Evolutionary conservation across 2,797 vertebrate genomes (phyloP).

Genomic region (Melanotaenia boesemani): DNA sequence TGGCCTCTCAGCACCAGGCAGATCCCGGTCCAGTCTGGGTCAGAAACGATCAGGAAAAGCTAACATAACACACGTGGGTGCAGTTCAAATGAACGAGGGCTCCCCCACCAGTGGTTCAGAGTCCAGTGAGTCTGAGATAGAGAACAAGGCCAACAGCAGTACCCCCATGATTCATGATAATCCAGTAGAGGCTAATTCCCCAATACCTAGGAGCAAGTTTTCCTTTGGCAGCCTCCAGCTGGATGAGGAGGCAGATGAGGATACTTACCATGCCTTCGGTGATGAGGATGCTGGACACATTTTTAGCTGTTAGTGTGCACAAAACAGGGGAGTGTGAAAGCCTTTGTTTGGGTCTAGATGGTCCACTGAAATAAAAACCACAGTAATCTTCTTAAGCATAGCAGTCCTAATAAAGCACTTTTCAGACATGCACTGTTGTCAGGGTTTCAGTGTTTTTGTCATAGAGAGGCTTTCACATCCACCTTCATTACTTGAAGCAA

Average conservation of each 20-base stretch:
- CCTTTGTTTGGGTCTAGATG: constrained; percentile 18
- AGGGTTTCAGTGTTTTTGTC: constrained; percentile 21
- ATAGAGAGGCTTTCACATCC: constrained; percentile 2
- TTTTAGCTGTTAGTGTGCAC: constrained; percentile 83
- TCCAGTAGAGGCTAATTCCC: constrained; percentile 72
- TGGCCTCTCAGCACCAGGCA: constrained; percentile 78
- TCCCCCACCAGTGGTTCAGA: constrained; percentile 91
- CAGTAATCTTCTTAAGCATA: constrained; percentile 18
- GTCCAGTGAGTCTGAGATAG: constrained; percentile 90
- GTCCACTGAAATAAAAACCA: constrained; percentile 5
- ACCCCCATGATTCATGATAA: constrained; percentile 76
- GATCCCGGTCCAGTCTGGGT: constrained; percentile 55
- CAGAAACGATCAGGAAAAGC: constrained; percentile 42
- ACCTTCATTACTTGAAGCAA: constrained; percentile 20
- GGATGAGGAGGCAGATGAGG: constrained; percentile 87
- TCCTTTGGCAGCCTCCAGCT: constrained; percentile 88
- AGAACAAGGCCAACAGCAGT: constrained; percentile 71
- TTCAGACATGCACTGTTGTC: background rate
- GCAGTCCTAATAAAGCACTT: constrained; percentile 21
- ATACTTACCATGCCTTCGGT: constrained; percentile 82
- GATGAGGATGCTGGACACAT: constrained; percentile 86
- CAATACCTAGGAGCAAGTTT: constrained; percentile 83
- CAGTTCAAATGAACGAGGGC: constrained; percentile 87
- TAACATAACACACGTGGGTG: constrained; percentile 72
- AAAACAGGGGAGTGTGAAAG: constrained; percentile 5